Conservation (phyloP, 2,113 vertebrate species). For the Protobothrops mucrosquamatus region DNA sequence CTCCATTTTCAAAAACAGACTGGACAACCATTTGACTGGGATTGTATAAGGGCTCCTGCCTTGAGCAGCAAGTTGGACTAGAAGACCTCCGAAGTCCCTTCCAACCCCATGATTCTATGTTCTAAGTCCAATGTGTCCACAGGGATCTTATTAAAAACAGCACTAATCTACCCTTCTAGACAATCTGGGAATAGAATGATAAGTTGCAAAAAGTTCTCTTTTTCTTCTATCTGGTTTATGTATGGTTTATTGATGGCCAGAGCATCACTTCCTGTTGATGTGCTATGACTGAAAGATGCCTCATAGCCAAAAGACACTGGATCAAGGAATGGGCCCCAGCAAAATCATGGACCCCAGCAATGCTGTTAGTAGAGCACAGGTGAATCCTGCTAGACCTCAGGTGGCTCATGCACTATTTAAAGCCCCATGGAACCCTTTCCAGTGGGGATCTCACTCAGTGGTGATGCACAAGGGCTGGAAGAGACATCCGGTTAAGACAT, state of each 20-base stretch:
- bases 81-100: not conserved
- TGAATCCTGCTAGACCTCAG: not conserved
- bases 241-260: not conserved
- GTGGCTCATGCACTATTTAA: not conserved
- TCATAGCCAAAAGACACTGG: not conserved
- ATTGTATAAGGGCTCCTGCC: not conserved
- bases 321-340: not conserved
- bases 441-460: not conserved
- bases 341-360: not conserved
- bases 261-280: not conserved
- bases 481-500: not conserved
- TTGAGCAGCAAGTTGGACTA: not conserved
- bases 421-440: not conserved
- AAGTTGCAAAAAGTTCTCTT: not conserved
- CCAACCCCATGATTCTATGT: not conserved
- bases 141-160: not conserved
- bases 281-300: not conserved
- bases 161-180: not conserved
- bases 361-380: not conserved
- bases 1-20: not conserved
- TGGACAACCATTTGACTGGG: not conserved
- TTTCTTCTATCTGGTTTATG: not conserved
- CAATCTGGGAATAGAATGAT: not conserved
- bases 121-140: not conserved
- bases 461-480: not conserved